Conservation (phyloP, 2,888 invertebrate genomes). For the Sphaerophoria taeniata region DNA sequence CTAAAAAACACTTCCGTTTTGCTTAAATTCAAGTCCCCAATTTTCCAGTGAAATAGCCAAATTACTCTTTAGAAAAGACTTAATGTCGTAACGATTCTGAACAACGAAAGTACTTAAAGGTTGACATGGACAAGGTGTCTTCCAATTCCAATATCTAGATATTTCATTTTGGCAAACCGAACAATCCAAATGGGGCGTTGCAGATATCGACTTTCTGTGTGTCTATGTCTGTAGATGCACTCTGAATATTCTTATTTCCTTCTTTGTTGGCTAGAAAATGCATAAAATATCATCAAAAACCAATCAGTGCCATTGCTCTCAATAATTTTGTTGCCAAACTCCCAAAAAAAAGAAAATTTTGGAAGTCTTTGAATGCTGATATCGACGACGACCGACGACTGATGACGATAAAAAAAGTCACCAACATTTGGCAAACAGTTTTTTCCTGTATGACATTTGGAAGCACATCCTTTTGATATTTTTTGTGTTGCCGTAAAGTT, state of each 20-base stretch:
- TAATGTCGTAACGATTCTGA: too few species aligned
- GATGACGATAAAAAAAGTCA: constrained; percentile 31
- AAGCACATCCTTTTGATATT: constrained; percentile 29
- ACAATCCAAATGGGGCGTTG: constrained; percentile 69
- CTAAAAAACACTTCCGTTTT: too few species aligned
- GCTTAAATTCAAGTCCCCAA: too few species aligned
- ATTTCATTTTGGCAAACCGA: constrained; percentile 55
- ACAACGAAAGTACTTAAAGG: too few species aligned
- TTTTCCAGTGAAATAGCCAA: too few species aligned
- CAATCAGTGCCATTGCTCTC: constrained; percentile 79
- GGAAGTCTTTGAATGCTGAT: constrained; percentile 40
- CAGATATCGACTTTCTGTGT: constrained; percentile 60
- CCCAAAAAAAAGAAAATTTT: constrained; percentile 37
- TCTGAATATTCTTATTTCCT: constrained; percentile 34
- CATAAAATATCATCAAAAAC: constrained; percentile 76
- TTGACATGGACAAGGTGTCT: too few species aligned
- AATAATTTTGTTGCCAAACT: constrained; percentile 75
- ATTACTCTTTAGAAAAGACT: too few species aligned
- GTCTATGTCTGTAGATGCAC: constrained; percentile 23
- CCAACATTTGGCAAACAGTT: constrained; percentile 61
- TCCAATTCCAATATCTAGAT: not conserved
- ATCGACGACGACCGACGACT: constrained; percentile 3
- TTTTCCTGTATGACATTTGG: constrained; percentile 39
- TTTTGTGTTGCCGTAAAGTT: constrained; percentile 33
- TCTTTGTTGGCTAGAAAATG: constrained; percentile 65